Percentiles rank a stretch among this genome's conserved stretches.
These are phyloP conservation scores for Enteromius radiatus DNA, from an alignment of 2,797 vertebrate species.

Conservation along the genomic window DNA sequence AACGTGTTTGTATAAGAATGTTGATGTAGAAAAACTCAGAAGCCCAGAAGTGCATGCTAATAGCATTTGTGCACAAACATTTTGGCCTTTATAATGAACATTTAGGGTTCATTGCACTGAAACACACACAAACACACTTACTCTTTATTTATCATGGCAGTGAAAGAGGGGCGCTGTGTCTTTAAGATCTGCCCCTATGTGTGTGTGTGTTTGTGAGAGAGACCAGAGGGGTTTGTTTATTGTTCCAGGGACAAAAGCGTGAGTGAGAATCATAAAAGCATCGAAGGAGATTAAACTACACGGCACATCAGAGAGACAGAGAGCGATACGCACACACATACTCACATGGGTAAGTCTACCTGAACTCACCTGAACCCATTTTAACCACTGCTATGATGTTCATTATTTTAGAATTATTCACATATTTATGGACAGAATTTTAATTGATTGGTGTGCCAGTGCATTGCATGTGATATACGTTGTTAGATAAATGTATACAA, in stretches of 20 bases:
- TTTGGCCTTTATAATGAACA: conserved; percentile 9
- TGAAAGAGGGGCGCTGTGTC: conserved; percentile 79
- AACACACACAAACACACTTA: conserved; percentile 6
- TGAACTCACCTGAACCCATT: conserved; percentile 29
- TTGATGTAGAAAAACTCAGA: conserved; percentile 11
- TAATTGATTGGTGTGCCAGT: background rate
- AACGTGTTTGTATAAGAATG: background rate
- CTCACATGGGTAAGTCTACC: conserved; percentile 82
- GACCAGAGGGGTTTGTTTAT: conserved; percentile 80
- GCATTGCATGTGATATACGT: background rate
- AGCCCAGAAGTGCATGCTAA: background rate
- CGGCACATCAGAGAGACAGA: conserved; percentile 75
- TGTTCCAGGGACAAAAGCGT: conserved; percentile 83
- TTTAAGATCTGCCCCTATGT: conserved; percentile 77
- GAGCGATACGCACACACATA: conserved; percentile 39
- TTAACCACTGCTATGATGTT: conserved; percentile 23
- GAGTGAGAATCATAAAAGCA: conserved; percentile 84
- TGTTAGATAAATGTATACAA: background rate
- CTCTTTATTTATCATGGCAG: conserved; percentile 29
- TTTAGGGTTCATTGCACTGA: conserved; percentile 11
- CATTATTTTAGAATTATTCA: background rate
- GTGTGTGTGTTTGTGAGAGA: conserved; percentile 50
- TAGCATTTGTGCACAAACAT: background rate
- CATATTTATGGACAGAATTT: background rate
- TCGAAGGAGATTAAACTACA: conserved; percentile 80